Base-by-base conservation (phyloP, 2,888 invertebrate species). In the Sphinx pinastri region DNA sequence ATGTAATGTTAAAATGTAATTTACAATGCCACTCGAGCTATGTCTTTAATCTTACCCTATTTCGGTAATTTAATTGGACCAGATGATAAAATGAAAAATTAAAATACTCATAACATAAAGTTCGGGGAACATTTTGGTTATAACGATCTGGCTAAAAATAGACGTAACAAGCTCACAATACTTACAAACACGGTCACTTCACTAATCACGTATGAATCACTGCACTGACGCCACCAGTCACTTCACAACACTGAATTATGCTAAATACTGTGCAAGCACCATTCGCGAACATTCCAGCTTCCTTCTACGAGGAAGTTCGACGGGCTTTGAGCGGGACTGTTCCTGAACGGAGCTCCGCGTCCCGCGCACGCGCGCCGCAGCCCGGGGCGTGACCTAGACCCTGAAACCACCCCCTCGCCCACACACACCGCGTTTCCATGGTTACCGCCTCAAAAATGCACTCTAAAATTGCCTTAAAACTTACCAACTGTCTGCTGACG, bases 351-450 rank as follows among this genome's bases (percentile, higher is more conserved):
- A 79, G 84, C 84, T 74, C 75, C 73, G 76, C 57, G 73, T 78
- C 79, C 83, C 89, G 89, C 93, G 92, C 93, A 80, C 85, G 94
- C 94, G 94, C 84, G 45, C 49, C 71, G 47, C 71, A 69, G 76
- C 67, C 84, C 82, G 84, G 93, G 94, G 94, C 94, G 94, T 94
- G 91, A 94, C 94, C 94, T 94, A 94, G 94, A 94, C 94, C 94
- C 91, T 94, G 94, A 92, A 91, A 76, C 79, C 91, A 89, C 90
- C 92, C 90, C 86, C 85, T 87, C 85, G 86, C 94, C 93, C 87
- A 92, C 91, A 84, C 90, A 79, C 73, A 82, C 80, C 81, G 70
- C 71, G 90, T 93, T 81, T 47, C 88, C 85, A 92, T 92, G 84
- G 91, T 76, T 81, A 92, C 92, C 71, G 51, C 49, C 67, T 58